Conservation (phyloP, 2,113 vertebrate species). For the Amphilophus citrinellus region DNA sequence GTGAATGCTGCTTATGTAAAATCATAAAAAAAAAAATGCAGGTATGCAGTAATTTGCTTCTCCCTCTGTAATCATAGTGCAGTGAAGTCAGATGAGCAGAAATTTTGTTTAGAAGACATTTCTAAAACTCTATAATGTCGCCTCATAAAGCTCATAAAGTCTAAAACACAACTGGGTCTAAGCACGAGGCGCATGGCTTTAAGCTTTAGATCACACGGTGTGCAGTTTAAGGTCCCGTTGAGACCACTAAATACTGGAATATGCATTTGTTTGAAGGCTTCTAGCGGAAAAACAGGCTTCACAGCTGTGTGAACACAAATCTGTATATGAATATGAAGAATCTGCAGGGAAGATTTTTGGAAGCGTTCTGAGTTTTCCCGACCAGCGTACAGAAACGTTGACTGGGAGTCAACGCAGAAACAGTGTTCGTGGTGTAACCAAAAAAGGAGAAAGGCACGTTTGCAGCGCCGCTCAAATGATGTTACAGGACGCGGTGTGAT, state of each 20-base stretch:
- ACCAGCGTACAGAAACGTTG: too few relatives aligned
- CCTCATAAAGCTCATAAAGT: not conserved
- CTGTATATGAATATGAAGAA: not conserved
- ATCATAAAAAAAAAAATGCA: too few relatives aligned
- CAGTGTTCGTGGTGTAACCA: not conserved
- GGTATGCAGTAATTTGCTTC: too few relatives aligned
- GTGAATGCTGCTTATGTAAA: too few relatives aligned
- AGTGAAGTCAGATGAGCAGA: not conserved
- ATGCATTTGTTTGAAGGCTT: constrained; percentile 6
- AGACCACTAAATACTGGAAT: not conserved
- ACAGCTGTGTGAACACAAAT: not conserved
- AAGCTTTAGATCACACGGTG: not conserved
- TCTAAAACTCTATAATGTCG: not conserved
- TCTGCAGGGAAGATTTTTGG: not conserved
- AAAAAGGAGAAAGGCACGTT: not conserved
- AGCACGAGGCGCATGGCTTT: not conserved
- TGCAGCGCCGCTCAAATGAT: not conserved
- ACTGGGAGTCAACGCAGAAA: too few relatives aligned
- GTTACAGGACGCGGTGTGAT: not conserved
- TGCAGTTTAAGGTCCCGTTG: not conserved
- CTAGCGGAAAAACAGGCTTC: not conserved
- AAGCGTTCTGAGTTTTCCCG: not conserved
- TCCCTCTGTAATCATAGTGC: too few relatives aligned
- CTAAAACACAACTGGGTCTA: not conserved
- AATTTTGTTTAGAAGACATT: too few relatives aligned